Conservation (phyloP, 2,888 invertebrate genomes). For the Lycocerus yunnanus region DNA sequence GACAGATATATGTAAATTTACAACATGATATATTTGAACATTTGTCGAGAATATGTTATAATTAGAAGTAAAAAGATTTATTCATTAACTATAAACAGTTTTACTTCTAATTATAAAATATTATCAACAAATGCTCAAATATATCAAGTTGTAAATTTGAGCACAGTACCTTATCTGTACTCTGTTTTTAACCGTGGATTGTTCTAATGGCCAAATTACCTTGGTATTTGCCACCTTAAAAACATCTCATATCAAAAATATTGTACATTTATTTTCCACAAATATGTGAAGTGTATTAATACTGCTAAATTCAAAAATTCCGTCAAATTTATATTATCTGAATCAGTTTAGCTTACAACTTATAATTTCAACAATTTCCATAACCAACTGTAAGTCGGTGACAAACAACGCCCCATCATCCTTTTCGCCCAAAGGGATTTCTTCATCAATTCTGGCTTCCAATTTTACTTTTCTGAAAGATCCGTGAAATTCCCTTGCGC, state of each 20-base stretch:
- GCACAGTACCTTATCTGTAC: too few species aligned
- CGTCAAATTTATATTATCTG: not conserved
- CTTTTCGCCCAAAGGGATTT: slow-evolving; percentile 44
- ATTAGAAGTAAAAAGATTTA: too few species aligned
- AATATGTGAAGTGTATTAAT: not conserved
- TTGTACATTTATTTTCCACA: not conserved
- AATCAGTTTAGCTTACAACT: slow-evolving; percentile 14
- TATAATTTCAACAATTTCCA: slow-evolving; percentile 54
- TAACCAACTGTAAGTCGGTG: slow-evolving; percentile 53
- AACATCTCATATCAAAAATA: not conserved
- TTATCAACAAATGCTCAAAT: too few species aligned
- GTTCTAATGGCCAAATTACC: too few species aligned
- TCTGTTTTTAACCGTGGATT: too few species aligned
- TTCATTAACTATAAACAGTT: too few species aligned
- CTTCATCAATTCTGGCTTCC: slow-evolving; percentile 42
- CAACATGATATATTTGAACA: too few species aligned
- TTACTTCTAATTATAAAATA: too few species aligned
- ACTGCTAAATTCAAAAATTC: not conserved
- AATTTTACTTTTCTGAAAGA: slow-evolving; percentile 69
- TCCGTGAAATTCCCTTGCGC: slow-evolving; percentile 81
- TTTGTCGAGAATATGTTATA: too few species aligned
- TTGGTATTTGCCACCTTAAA: too few species aligned
- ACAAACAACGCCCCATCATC: slow-evolving; percentile 45
- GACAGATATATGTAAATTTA: too few species aligned
- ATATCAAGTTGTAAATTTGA: too few species aligned